phyloP scores from a whole-genome alignment of 2,888 invertebrate genomes.

The Glaucopsyche alexis region DNA sequence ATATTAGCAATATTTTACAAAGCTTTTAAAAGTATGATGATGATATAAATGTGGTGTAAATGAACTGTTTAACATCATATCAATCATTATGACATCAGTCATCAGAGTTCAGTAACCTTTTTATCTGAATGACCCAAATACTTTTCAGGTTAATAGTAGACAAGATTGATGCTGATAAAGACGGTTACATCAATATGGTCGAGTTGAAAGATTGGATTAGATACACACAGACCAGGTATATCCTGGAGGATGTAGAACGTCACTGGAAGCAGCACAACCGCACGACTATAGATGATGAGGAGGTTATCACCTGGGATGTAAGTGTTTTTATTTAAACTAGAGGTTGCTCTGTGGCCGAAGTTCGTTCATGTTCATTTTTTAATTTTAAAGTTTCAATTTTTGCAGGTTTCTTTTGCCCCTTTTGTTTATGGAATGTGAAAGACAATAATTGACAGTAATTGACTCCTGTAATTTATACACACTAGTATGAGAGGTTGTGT shows the following conservation, averaged over 20 bases:
- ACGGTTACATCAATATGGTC: constrained; percentile 89
- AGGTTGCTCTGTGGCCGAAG: no score
- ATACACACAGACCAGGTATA: constrained; percentile 95
- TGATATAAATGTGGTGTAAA: no score
- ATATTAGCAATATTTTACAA: no score
- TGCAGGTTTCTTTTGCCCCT: no score
- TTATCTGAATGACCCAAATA: constrained; percentile 40
- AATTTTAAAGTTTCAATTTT: no score
- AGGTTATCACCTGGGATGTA: constrained; percentile 89
- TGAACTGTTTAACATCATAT: constrained; percentile 26
- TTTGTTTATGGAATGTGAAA: no score
- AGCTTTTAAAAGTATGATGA: no score
- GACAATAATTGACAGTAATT: no score
- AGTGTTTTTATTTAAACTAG: constrained; percentile 12
- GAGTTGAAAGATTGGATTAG: constrained; percentile 98
- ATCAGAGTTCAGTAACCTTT: constrained; percentile 43
- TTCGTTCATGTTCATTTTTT: no score
- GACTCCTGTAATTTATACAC: no score
- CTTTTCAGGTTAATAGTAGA: constrained; percentile 90
- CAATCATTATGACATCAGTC: constrained; percentile 5
- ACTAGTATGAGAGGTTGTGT: no score
- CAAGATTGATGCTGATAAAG: constrained; percentile 93
- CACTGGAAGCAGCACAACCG: constrained; percentile 96
- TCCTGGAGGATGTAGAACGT: constrained; percentile 93
- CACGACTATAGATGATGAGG: constrained; percentile 77